These are phyloP conservation scores for Acleris laterana DNA, from an alignment of 2,888 invertebrate species.

Conservation along the genomic window DNA sequence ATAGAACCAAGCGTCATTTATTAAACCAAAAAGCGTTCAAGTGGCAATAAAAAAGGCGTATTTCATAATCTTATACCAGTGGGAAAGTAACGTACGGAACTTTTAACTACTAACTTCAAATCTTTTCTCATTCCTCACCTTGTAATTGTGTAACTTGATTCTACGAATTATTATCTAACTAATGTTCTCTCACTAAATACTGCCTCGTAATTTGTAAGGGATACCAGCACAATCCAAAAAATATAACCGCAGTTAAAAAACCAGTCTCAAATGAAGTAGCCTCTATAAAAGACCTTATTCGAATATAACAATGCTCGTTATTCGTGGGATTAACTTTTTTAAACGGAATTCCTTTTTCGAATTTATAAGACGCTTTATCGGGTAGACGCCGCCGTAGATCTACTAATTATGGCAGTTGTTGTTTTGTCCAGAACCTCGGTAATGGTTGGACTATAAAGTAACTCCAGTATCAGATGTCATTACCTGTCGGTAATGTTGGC, in stretches of 20 bases:
- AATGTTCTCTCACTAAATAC: slow-evolving; percentile 63
- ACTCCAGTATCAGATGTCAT: slow-evolving; percentile 48
- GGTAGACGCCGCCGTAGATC: slow-evolving; percentile 53
- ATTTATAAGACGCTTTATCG: slow-evolving; percentile 59
- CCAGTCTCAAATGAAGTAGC: slow-evolving; percentile 43
- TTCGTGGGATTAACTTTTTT: slow-evolving; percentile 50
- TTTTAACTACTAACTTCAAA: slow-evolving; percentile 69
- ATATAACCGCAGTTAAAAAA: slow-evolving; percentile 43
- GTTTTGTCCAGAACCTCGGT: slow-evolving; percentile 46
- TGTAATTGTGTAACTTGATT: slow-evolving; percentile 64
- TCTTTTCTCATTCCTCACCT: slow-evolving; percentile 62
- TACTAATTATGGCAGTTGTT: slow-evolving; percentile 59
- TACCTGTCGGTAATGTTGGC: slow-evolving; percentile 42
- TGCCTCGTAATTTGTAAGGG: slow-evolving; percentile 66
- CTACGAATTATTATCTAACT: slow-evolving; percentile 73
- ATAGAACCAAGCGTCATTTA: no score
- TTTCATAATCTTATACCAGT: slow-evolving; percentile 50
- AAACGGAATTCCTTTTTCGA: slow-evolving; percentile 56
- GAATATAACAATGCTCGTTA: slow-evolving; percentile 48
- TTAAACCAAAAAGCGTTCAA: neutral
- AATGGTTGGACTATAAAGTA: slow-evolving; percentile 49
- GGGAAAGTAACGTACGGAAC: slow-evolving; percentile 49
- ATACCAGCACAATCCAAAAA: slow-evolving; percentile 54
- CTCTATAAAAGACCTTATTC: slow-evolving; percentile 48
- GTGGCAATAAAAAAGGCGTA: slow-evolving; percentile 55